Evolutionary conservation across 2,797 vertebrate genomes (phyloP), one percentile per base, ranked within the genome.

Genomic region (Schizopygopsis malacanthus): DNA sequence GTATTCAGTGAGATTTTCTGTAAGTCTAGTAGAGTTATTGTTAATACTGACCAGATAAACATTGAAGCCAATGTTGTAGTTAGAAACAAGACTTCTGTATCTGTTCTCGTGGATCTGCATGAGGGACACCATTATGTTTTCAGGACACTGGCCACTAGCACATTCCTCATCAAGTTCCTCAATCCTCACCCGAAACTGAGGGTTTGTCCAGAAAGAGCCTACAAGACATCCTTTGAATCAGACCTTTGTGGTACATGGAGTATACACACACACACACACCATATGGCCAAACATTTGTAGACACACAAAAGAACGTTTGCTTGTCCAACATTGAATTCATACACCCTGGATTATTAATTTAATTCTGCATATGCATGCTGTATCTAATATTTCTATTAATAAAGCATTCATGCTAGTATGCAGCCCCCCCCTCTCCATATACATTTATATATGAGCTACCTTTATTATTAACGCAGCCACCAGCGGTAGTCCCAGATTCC

Each of bases 201-300:
- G 97, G 77, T 98, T 98, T 88, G 89, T 97, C 95, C 96, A 97
- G 93, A 96, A 97, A 10, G 86, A 94, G 0, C 92, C 96, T 97
- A 52, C 61, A 81, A 70, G 37, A 86, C 47, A 47, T 11, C 0
- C 8, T 59, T 20, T 37, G 3, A 54, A 50, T 54, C 4, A 72
- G 11, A 83, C 6, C 2, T 72, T 13, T 61, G 9, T 45, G 11
- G 4, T 43, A 56, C 20, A 70, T 82, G 37, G 3, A 47, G 9
- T 41, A 41, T 3, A 11, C 18, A 28, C 15, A 73, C 18, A 69
- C 65, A 67, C 15, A 37, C 10, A 72, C 22, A 79, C 59, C 15
- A 79, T 15, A n/a, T 63, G 59, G 61, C 18, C 79, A 65, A 50
- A 12, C 6, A 1, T 6, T 50, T 50, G 56, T 28, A 47, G 25